phyloP scores from a whole-genome alignment of 2,113 vertebrate species.

The Parus major region DNA sequence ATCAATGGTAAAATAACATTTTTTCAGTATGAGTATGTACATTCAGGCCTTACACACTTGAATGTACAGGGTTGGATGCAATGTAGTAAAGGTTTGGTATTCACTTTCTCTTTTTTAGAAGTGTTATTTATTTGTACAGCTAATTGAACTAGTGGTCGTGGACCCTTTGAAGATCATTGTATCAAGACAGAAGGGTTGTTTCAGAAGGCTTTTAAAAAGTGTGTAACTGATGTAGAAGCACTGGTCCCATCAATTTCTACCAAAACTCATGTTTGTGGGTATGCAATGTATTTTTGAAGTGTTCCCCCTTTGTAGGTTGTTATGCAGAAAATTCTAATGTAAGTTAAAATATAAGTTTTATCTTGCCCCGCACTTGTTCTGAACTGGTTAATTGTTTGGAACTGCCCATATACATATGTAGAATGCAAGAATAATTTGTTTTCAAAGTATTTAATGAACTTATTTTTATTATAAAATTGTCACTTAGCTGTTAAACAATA shows the following conservation, averaged over 20 bases:
- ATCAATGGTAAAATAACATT: neutral
- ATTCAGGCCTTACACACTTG: neutral
- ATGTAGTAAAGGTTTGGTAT: neutral
- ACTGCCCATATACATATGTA: neutral
- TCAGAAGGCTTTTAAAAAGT: neutral
- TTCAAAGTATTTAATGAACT: neutral
- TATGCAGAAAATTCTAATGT: neutral
- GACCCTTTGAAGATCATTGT: neutral
- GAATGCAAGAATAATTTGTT: neutral
- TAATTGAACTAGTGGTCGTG: neutral
- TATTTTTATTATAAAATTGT: neutral
- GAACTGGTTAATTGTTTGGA: neutral
- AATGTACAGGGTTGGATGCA: neutral
- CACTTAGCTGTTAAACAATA: neutral
- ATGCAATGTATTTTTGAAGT: neutral
- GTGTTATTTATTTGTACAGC: neutral
- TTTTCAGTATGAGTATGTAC: neutral
- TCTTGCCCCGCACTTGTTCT: neutral
- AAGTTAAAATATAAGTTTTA: neutral
- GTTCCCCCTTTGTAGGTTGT: neutral
- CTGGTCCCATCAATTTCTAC: neutral
- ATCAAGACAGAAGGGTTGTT: neutral
- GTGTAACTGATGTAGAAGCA: neutral
- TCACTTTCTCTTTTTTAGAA: neutral
- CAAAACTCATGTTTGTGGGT: neutral